Base-by-base conservation (phyloP, 2,888 invertebrate genomes). In the Drosophila testacea region DNA sequence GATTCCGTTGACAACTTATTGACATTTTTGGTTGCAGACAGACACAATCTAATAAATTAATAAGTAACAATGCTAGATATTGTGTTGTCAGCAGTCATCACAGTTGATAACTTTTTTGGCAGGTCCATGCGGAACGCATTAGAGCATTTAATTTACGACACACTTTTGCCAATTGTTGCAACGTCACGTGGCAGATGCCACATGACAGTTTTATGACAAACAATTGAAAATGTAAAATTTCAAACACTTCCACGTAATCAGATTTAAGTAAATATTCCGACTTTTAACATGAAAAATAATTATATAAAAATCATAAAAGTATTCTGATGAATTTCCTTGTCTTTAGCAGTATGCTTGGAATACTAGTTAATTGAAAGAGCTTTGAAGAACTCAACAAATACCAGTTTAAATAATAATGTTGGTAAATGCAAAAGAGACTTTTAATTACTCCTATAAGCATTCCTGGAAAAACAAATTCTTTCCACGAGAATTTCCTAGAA, bases 41-140 rank as follows among this genome's bases (percentile, higher is more conserved):
- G 36, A 50, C 50, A 56, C 50, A 36, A 44, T 55, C 44, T 44
- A 60, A 69, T 69, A 60, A 61, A 64, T 66, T 54, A 57, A 68
- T 70, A 48, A 27, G 30, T 41, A 11, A 51, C 60, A 47, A 42
- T 30, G 47, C 57, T 74, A 51, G 52, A 55, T 78, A 56, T 52
- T 38, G 44, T 44, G 27, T 22, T 34, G 62, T 65, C 69, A 69
- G 64, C 50, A 48, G 50, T 62, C 76, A 51, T 65, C 76, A 63
- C 34, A 39, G 44, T 39, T 66, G 76, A 69, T 52, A 65, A 69
- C 39, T 41, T 52, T 32, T 65, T 51, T 56, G 69, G 60, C 77
- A 76, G 59, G 6, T 60, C 60, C 63, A 73, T 66, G 73, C 46
- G 76, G 65, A 76, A 73, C 28, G 75, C 47, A 69, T 75, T 72